Conservation (phyloP, 1,140 invertebrate genomes). For the Drosophila ohnishii region DNA sequence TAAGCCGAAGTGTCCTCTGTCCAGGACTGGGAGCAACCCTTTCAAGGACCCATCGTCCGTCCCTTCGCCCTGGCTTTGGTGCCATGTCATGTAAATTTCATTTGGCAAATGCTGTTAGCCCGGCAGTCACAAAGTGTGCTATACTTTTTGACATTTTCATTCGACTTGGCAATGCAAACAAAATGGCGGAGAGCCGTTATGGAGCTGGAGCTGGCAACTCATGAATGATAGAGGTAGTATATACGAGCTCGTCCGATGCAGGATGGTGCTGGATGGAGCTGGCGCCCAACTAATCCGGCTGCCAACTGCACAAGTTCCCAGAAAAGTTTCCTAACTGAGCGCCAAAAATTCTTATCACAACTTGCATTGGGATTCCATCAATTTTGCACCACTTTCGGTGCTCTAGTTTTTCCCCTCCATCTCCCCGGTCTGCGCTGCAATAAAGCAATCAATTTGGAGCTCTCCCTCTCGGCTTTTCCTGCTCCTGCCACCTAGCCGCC, state of each 20-base stretch:
- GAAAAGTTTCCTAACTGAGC: constrained; percentile 61
- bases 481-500: constrained; percentile 3
- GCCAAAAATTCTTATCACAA: constrained; percentile 68
- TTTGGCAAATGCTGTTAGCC: constrained; percentile 70
- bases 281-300: constrained; percentile 39
- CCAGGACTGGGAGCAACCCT: constrained; percentile 24
- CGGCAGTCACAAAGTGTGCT: constrained; percentile 56
- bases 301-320: constrained; percentile 51
- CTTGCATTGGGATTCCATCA: constrained; percentile 63
- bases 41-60: constrained; percentile 6
- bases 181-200: background rate
- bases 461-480: background rate
- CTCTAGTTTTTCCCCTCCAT: constrained; percentile 6
- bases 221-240: constrained; percentile 27
- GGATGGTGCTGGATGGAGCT: constrained; percentile 3
- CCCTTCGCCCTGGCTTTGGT: constrained; percentile 4
- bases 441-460: constrained; percentile 77
- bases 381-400: constrained; percentile 49
- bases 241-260: constrained; percentile 1
- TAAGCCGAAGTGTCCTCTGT: constrained; percentile 7
- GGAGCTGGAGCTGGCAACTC: constrained; percentile 13
- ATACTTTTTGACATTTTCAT: constrained; percentile 68
- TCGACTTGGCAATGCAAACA: constrained; percentile 60
- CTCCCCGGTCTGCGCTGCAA: constrained; percentile 40
- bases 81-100: constrained; percentile 69